Conservation (phyloP, 35 echinoderm and acorn worm genomes). For the Acanthaster planci region DNA sequence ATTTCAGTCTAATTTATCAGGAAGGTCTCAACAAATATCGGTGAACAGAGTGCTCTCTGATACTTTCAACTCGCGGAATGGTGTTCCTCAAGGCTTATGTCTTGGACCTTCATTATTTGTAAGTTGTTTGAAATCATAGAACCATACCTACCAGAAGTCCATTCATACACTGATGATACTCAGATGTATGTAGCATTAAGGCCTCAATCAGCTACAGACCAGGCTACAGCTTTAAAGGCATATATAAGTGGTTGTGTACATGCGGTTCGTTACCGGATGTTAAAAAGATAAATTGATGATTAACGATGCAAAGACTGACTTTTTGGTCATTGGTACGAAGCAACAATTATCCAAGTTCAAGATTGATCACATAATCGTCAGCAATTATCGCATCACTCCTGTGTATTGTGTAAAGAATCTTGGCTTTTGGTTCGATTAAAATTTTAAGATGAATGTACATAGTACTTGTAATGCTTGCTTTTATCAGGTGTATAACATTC, state of each 20-base stretch:
- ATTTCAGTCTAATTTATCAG: neutral
- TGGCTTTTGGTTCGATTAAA: neutral
- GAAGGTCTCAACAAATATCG: neutral
- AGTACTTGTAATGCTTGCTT: neutral
- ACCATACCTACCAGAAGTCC: neutral
- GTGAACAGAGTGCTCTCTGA: neutral
- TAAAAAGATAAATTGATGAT: neutral
- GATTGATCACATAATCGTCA: neutral
- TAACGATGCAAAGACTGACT: neutral
- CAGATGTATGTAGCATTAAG: conserved; percentile 19
- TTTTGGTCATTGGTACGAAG: neutral
- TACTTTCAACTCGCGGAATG: neutral
- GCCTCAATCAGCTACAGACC: neutral
- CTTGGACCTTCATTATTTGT: neutral
- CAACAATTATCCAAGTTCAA: neutral
- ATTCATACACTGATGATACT: conserved; percentile 25
- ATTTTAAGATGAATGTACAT: neutral
- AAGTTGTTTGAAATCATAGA: neutral
- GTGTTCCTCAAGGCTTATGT: neutral
- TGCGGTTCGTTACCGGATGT: neutral
- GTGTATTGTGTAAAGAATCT: neutral
- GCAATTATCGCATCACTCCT: too few species aligned
- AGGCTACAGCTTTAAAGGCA: neutral
- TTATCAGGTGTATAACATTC: neutral
- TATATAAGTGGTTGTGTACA: neutral